A percentile compares a stretch with the other conserved stretches of the same genome.
Conservation (phyloP, 2,888 invertebrate species). For the Tachina grossa region DNA sequence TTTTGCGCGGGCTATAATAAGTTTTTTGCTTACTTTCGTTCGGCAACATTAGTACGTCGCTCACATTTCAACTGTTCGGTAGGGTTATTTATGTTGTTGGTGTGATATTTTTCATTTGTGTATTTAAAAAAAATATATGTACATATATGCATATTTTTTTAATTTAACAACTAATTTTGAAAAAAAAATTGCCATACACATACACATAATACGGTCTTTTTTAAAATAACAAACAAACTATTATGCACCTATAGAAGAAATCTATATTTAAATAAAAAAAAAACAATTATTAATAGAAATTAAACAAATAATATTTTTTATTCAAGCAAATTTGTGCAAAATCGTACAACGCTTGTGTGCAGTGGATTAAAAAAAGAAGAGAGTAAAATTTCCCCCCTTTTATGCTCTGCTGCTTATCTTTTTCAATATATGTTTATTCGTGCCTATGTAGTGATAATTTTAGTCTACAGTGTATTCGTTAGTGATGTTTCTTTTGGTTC, state of each 20-base stretch:
- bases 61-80: slow-evolving; percentile 80
- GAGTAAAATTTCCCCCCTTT: slow-evolving; percentile 14
- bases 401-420: background rate
- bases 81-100: slow-evolving; percentile 73
- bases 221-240: too few relatives aligned
- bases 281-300: background rate
- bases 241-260: background rate
- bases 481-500: slow-evolving; percentile 14
- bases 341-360: slow-evolving; percentile 23
- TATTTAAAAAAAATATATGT: slow-evolving; percentile 13
- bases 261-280: slow-evolving; percentile 1
- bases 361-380: background rate
- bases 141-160: background rate
- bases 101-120: slow-evolving; percentile 47
- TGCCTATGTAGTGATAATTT: slow-evolving; percentile 25
- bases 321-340: slow-evolving; percentile 20
- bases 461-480: slow-evolving; percentile 7
- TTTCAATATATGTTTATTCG: slow-evolving; percentile 21
- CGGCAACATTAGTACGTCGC: slow-evolving; percentile 76
- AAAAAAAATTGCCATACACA: background rate
- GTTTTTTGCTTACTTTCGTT: slow-evolving; percentile 69
- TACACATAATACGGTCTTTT: background rate
- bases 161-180: slow-evolving; percentile 3
- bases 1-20: slow-evolving; percentile 71
- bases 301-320: slow-evolving; percentile 9